Percentiles rank a stretch among this genome's conserved stretches.
phyloP scores from a whole-genome alignment of 2,888 invertebrate genomes.

The Watsonalla binaria region DNA sequence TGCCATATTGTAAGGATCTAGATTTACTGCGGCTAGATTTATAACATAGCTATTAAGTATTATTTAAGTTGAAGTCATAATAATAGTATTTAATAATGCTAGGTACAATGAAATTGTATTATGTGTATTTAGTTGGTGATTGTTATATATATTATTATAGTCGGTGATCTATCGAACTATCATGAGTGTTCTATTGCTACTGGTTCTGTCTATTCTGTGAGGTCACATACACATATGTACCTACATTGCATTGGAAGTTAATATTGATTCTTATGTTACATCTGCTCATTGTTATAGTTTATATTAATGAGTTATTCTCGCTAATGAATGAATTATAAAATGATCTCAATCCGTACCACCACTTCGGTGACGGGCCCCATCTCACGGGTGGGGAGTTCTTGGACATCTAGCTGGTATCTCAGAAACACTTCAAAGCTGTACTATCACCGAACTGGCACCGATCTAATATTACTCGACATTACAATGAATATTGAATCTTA shows the following conservation, averaged over 20 bases:
- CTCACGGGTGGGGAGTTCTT: not conserved
- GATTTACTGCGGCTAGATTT: constrained; percentile 51
- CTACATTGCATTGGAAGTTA: not conserved
- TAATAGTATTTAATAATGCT: constrained; percentile 72
- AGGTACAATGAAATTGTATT: constrained; percentile 57
- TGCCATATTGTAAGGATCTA: constrained; percentile 76
- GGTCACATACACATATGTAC: not conserved
- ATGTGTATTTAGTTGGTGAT: constrained; percentile 15
- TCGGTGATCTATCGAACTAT: not conserved
- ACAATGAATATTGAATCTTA: not conserved
- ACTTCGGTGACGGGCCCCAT: not conserved
- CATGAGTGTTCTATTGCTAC: not conserved
- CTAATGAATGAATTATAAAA: not conserved
- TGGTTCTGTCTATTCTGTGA: not conserved
- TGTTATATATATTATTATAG: not conserved
- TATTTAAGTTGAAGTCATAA: constrained; percentile 75
- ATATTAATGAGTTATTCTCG: not conserved
- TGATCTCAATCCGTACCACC: not conserved
- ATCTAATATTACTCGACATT: not conserved
- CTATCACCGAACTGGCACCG: not conserved
- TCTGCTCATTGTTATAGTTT: not conserved
- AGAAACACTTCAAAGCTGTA: not conserved
- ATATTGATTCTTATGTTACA: not conserved
- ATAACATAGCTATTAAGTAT: constrained; percentile 36
- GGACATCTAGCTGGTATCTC: not conserved